Conservation (phyloP, 2,797 vertebrate genomes). For the Tauraco hartlaubi region DNA sequence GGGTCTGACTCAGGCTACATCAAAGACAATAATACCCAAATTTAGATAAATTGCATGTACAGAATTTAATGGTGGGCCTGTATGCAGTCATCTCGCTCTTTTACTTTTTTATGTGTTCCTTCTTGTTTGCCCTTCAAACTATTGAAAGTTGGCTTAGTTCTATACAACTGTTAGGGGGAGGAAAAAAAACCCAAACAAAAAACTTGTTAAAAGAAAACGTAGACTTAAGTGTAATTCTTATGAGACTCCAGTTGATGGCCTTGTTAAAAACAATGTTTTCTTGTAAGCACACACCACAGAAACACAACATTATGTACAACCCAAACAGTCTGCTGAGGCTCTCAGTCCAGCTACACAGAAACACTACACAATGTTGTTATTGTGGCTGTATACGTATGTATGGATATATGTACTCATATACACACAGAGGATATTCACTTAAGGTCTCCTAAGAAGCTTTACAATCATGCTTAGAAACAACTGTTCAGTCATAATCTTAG, state of each 20-base stretch:
- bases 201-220: background rate
- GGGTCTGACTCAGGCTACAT: constrained; percentile 89
- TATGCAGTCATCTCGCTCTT: background rate
- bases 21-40: background rate
- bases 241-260: background rate
- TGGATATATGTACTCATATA: background rate
- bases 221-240: background rate
- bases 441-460: background rate
- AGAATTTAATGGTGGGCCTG: background rate
- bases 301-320: background rate
- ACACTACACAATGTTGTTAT: background rate
- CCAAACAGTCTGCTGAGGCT: background rate
- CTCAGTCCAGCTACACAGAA: background rate
- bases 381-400: background rate
- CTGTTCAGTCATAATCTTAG: background rate
- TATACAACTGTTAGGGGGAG: accelerated
- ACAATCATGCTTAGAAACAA: background rate
- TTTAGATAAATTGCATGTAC: background rate
- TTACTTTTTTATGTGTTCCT: background rate
- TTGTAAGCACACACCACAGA: background rate
- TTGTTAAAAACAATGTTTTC: background rate
- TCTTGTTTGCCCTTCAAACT: background rate
- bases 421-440: background rate
- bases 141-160: background rate
- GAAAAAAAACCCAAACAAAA: background rate